Percentiles rank a stretch among this genome's conserved stretches.
phyloP scores from a whole-genome alignment of 2,113 vertebrate species.

The Pholis gunnellus region DNA sequence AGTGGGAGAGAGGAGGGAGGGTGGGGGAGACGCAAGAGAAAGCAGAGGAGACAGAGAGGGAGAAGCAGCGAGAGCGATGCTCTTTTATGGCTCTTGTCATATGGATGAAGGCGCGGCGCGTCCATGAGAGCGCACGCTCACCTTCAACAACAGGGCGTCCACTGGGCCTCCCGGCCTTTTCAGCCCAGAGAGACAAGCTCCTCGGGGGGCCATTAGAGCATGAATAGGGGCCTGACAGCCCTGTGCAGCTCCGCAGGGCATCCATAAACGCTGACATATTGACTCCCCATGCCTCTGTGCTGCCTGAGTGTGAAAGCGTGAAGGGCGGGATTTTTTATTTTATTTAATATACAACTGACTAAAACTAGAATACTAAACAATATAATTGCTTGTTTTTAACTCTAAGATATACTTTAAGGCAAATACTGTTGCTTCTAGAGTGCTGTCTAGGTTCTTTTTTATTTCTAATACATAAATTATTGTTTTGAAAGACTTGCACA shows the following conservation, averaged over 20 bases:
- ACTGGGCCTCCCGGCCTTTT: conserved; percentile 86
- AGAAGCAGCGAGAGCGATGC: conserved; percentile 75
- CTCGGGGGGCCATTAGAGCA: conserved; percentile 90
- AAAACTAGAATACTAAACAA: conserved; percentile 63
- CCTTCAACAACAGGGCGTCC: conserved; percentile 89
- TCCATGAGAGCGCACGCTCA: conserved; percentile 86
- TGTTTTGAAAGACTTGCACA: conserved; percentile 7
- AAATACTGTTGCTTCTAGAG: neutral
- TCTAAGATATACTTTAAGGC: conserved; percentile 22
- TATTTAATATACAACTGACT: conserved; percentile 63
- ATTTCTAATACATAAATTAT: conserved; percentile 5
- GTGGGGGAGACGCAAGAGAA: conserved; percentile 39
- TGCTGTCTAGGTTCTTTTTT: neutral
- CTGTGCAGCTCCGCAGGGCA: conserved; percentile 88
- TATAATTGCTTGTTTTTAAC: conserved; percentile 63
- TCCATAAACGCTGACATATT: conserved; percentile 93
- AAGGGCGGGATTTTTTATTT: conserved; percentile 78
- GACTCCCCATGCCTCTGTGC: conserved; percentile 88
- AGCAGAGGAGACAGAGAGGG: conserved; percentile 69
- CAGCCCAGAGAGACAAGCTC: conserved; percentile 87
- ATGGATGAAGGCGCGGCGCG: conserved; percentile 82
- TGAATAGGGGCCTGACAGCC: conserved; percentile 93
- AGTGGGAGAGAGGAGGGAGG: conserved; percentile 28
- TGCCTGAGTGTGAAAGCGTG: conserved; percentile 89
- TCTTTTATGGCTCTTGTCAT: conserved; percentile 88